Evolutionary conservation across 2,888 invertebrate genomes (phyloP), one percentile per base, ranked within the genome.

Genomic region (Oscheius sp.): DNA sequence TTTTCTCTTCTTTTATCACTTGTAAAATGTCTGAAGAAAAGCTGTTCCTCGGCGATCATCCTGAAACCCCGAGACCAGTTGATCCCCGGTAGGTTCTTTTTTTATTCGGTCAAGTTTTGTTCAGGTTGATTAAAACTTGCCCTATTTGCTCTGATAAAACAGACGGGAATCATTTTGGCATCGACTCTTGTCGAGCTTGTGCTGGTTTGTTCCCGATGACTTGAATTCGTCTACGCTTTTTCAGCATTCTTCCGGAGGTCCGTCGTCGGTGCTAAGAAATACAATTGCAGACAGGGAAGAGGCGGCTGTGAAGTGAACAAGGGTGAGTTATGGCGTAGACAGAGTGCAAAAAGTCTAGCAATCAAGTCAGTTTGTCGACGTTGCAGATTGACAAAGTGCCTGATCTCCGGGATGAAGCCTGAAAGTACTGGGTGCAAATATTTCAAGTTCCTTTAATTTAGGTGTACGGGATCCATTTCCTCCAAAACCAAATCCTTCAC

Each of bases 101-200:
- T 13, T 35, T 41, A 16, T 3, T 5, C 43, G 13, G 18, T 2
- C 13, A 55, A 21, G 5, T 55, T 55, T 23, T 13, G 55, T 23
- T 55, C 55, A 21, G 21, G 49, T 35, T 58, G 29, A 58, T n/a
- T 3, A 63, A 45, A 16, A 45, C 18, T 18, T 66, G 66, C n/a
- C 29, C 49, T 13, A 52, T 66, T 29, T 66, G 66, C 49, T 49
- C 49, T 27, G 66, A 66, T 49, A 13, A 52, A 49, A 52, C 29
- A 16, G 66, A 66, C 21, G 66, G 66, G 2, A 66, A 27, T 29
- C 66, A 66, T 29, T 66, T 66, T 29, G 66, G 66, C 9, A 49
- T 66, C 6, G 66, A 66, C 21, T 66, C 66, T n/a, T 66, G 66
- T 49, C 46, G 66, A 25, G 66, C 66, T 16, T 66, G 66, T 52